Base-by-base conservation (phyloP, 2,888 invertebrate genomes). In the Tetrapedia diversipes region DNA sequence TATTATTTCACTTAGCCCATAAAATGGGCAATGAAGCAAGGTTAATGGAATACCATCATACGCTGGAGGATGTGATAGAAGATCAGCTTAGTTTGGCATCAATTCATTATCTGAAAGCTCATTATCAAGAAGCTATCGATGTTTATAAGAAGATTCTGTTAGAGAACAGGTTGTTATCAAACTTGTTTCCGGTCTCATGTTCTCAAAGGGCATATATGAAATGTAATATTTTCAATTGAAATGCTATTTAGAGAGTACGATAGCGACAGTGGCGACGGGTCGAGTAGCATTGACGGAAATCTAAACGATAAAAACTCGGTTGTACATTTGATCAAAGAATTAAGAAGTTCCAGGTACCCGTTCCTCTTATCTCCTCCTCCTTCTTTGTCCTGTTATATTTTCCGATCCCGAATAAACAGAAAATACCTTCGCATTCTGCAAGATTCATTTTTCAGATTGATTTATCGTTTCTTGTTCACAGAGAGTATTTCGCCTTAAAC, bases 61-160 rank as follows among this genome's bases (percentile, higher is more conserved):
- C 95, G 43, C 93, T 99, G 43, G 95, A 97, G 68, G 98, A 98
- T 88, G 94, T 96, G 8, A 94, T 98, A 0, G 98, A 99, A 91
- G 99, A 99, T 93, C 98, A 99, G 92, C 94, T 99, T 45, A 97
- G 98, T 86, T 92, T 99, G 66, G 99, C 99, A 0, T 97, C 99
- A 0, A 97, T 99, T 83, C 99, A 99, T 91, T 99, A 98, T 90
- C 93, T 99, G 68, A 94, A 99, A 66, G 97, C 97, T 7, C 99
- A 99, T 92, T 99, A 99, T 91, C 98, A 99, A 91, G 99, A 99
- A 91, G 99, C 99, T 54, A 98, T 99, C 77, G 99, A 99, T 91
- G 98, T 99, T 80, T 99, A 99, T 91, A 99, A 99, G 92, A 94
- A 97, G 75, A 94, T 99, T 65, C 93, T 99, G 16, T 92, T 98